These are phyloP conservation scores for Tiliqua scincoides DNA, from an alignment of 2,113 vertebrate species.

Conservation along the genomic window DNA sequence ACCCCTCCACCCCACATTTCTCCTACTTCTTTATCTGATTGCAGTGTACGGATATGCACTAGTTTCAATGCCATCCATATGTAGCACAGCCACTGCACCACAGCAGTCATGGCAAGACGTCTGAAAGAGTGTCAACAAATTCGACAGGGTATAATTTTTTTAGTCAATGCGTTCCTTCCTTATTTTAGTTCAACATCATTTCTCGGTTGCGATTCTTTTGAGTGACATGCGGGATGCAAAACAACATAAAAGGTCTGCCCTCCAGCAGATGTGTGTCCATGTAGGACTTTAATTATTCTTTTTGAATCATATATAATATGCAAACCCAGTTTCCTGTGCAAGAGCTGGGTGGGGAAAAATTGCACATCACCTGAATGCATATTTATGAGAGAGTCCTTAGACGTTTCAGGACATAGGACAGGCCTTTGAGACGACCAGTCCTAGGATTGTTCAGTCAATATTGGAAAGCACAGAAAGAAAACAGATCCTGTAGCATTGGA, in stretches of 20 bases:
- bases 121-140: constrained; percentile 74
- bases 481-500: constrained; percentile 23
- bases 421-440: constrained; percentile 50
- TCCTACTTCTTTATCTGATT: constrained; percentile 48
- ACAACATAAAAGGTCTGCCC: constrained; percentile 79
- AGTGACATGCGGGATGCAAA: constrained; percentile 78
- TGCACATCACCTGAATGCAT: constrained; percentile 64
- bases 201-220: constrained; percentile 78
- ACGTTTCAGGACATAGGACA: constrained; percentile 66
- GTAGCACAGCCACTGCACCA: constrained; percentile 53
- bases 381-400: constrained; percentile 11
- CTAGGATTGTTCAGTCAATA: constrained; percentile 37
- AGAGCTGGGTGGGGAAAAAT: constrained; percentile 60
- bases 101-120: constrained; percentile 66
- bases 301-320: constrained; percentile 73
- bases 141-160: constrained; percentile 80
- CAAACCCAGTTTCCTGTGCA: constrained; percentile 62
- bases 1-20: neutral
- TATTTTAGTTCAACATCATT: constrained; percentile 81
- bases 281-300: constrained; percentile 81
- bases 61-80: constrained; percentile 68
- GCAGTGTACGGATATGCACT: constrained; percentile 27
- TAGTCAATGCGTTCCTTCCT: constrained; percentile 76
- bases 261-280: constrained; percentile 75
- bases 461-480: constrained; percentile 57